A percentile compares a stretch with the other conserved stretches of the same genome.
These are phyloP conservation scores for Dendrolimus kikuchii DNA, from an alignment of 1,140 invertebrate species.

Conservation along the genomic window DNA sequence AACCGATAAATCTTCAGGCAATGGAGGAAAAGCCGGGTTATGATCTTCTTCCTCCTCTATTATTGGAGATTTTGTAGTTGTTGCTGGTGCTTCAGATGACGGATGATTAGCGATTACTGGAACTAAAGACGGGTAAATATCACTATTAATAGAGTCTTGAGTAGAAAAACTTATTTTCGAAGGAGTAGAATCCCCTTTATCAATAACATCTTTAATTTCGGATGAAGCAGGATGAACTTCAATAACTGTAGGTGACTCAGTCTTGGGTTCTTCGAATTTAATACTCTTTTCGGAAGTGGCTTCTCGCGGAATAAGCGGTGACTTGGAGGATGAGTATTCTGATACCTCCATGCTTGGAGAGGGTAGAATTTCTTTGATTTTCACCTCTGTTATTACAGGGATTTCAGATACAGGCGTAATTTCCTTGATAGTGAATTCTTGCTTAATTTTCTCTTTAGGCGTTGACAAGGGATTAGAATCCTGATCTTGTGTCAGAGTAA, in stretches of 20 bases:
- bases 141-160: slow-evolving; percentile 40
- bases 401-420: slow-evolving; percentile 65
- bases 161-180: slow-evolving; percentile 56
- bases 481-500: slow-evolving; percentile 15
- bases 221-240: slow-evolving; percentile 22
- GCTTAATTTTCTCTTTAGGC: slow-evolving; percentile 37
- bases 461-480: slow-evolving; percentile 14
- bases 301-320: slow-evolving; percentile 59
- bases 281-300: slow-evolving; percentile 36
- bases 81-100: slow-evolving; percentile 10
- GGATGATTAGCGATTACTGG: slow-evolving; percentile 22
- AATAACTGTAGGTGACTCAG: slow-evolving; percentile 22
- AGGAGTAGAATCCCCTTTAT: slow-evolving; percentile 21
- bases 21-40: slow-evolving; percentile 60
- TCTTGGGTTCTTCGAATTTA: slow-evolving; percentile 17
- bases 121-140: slow-evolving; percentile 37
- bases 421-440: slow-evolving; percentile 66
- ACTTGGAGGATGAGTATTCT: slow-evolving; percentile 57
- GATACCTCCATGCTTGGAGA: slow-evolving; percentile 47
- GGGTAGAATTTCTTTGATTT: slow-evolving; percentile 64
- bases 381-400: slow-evolving; percentile 58
- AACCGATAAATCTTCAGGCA: slow-evolving; percentile 58
- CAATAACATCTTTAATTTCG: slow-evolving; percentile 13
- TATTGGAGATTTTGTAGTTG: slow-evolving; percentile 43
- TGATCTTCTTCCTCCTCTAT: slow-evolving; percentile 61